phyloP scores from a whole-genome alignment of 2,888 invertebrate species.

The Atrina japonica region DNA sequence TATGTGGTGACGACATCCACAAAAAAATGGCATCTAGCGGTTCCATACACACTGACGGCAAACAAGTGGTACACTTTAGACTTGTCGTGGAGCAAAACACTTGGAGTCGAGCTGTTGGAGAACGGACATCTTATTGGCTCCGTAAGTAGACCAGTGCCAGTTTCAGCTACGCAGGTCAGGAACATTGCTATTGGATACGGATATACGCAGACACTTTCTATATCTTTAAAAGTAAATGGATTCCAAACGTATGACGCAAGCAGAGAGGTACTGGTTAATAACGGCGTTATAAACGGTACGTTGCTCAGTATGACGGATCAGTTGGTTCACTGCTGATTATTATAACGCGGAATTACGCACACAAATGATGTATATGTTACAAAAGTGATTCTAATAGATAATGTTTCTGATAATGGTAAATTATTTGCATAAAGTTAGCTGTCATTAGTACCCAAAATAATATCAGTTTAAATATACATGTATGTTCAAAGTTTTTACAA shows the following conservation, averaged over 20 bases:
- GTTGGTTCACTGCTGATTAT: too few species aligned
- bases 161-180: constrained; percentile 24
- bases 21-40: constrained; percentile 50
- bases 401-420: too few species aligned
- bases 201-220: constrained; percentile 30
- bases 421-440: too few species aligned
- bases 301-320: too few species aligned
- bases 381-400: too few species aligned
- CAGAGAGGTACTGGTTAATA: constrained; percentile 51
- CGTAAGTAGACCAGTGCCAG: constrained; percentile 38
- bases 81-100: constrained; percentile 59
- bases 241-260: constrained; percentile 52
- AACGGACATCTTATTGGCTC: constrained; percentile 56
- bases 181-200: constrained; percentile 51
- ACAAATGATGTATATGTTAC: too few species aligned
- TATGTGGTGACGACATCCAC: constrained; percentile 60
- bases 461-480: too few species aligned
- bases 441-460: too few species aligned
- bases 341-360: too few species aligned
- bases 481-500: too few species aligned
- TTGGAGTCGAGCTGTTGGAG: constrained; percentile 55
- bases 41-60: constrained; percentile 43
- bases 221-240: constrained; percentile 41
- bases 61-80: constrained; percentile 62
- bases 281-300: constrained; percentile 24